Evolutionary conservation across 2,113 vertebrate species (phyloP).

Genomic region (Hydrochoerus hydrochaeris): DNA sequence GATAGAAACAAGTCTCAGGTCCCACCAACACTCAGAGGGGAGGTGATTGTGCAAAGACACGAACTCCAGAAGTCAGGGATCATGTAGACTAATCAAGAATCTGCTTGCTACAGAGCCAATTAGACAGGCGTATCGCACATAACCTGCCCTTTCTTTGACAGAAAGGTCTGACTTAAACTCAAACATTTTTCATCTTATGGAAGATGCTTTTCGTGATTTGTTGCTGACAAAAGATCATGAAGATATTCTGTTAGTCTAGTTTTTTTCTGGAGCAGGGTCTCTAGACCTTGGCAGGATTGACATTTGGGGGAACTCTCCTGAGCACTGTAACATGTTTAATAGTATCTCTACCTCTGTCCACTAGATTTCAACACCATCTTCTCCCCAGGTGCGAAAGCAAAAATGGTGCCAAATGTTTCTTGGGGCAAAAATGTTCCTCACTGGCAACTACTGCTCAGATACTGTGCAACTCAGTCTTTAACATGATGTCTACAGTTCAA

Average conservation of each 20-base stretch:
- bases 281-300: not conserved
- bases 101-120: not conserved
- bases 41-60: not conserved
- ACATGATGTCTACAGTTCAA: not conserved
- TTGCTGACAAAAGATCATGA: not conserved
- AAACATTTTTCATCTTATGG: not conserved
- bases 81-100: not conserved
- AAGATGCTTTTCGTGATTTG: not conserved
- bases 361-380: not conserved
- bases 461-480: not conserved
- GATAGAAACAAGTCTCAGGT: not conserved
- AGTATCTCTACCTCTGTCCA: not conserved
- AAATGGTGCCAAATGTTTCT: not conserved
- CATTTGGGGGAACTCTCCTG: not conserved
- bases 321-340: not conserved
- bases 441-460: not conserved
- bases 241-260: not conserved
- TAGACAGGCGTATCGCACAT: not conserved
- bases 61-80: not conserved
- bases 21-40: not conserved
- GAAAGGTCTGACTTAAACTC: not conserved
- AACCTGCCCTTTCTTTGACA: not conserved
- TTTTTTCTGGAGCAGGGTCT: not conserved
- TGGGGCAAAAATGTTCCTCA: not conserved
- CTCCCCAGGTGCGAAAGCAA: not conserved